Evolutionary conservation across 2,113 vertebrate species (phyloP).

Genomic region (Gnathochromis pfefferi): DNA sequence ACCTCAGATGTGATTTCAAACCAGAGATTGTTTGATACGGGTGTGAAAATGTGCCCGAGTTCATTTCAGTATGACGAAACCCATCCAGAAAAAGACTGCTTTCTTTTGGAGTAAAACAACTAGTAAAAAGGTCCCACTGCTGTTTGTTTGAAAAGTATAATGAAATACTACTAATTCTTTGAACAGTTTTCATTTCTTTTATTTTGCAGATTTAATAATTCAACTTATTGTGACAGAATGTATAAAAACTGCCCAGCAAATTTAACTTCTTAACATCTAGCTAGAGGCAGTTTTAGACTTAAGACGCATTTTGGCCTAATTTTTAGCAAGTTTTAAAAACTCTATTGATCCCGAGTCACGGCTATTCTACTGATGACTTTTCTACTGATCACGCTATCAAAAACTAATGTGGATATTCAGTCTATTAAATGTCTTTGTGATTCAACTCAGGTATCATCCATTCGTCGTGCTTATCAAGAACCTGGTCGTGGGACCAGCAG

Average conservation of each 20-base stretch:
- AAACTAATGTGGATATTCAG: neutral
- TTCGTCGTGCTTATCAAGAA: neutral
- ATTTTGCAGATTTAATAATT: neutral
- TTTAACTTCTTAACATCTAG: neutral
- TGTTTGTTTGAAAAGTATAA: neutral
- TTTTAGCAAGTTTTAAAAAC: neutral
- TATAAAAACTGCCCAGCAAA: neutral
- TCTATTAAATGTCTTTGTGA: neutral
- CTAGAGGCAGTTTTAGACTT: neutral
- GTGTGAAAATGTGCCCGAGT: neutral
- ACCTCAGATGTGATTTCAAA: conserved; percentile 5
- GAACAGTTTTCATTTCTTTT: neutral
- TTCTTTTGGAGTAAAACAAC: neutral
- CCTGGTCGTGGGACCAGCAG: neutral
- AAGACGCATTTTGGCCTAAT: neutral
- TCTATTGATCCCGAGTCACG: neutral
- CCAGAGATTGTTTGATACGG: neutral
- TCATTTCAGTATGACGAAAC: neutral
- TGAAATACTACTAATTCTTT: neutral
- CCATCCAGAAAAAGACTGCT: neutral
- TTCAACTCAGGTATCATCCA: neutral
- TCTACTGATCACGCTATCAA: neutral
- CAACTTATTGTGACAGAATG: neutral
- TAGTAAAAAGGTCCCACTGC: neutral
- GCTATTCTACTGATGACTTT: neutral